Conservation (phyloP, 2,113 vertebrate genomes). For the Callionymus lyra region DNA sequence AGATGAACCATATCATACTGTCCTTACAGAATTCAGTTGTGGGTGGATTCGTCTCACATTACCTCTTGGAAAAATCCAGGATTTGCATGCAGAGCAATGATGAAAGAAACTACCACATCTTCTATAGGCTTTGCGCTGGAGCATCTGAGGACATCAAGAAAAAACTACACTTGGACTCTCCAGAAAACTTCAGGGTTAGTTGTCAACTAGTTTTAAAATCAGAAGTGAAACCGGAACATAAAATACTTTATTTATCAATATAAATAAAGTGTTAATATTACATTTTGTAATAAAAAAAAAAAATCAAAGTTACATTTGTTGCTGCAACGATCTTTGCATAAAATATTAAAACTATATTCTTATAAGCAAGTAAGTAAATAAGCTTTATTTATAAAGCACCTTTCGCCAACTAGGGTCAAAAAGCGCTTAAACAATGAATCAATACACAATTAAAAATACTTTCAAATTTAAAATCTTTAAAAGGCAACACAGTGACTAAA, state of each 20-base stretch:
- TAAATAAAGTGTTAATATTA: too few species aligned
- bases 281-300: background rate
- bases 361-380: too few species aligned
- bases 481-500: too few species aligned
- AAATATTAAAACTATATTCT: background rate
- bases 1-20: background rate
- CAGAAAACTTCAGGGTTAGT: slow-evolving; percentile 92
- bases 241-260: too few species aligned
- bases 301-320: background rate
- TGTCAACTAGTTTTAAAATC: background rate
- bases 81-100: slow-evolving; percentile 97
- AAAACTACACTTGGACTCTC: slow-evolving; percentile 85
- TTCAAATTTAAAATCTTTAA: too few species aligned
- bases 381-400: too few species aligned
- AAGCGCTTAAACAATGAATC: too few species aligned
- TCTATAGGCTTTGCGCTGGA: slow-evolving; percentile 93
- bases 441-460: too few species aligned
- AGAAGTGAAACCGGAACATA: background rate
- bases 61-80: slow-evolving; percentile 95
- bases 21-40: slow-evolving; percentile 82
- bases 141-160: slow-evolving; percentile 90
- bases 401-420: too few species aligned
- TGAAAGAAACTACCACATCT: slow-evolving; percentile 98
- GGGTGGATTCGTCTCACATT: slow-evolving; percentile 97
- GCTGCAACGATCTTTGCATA: background rate